Evolutionary conservation across 2,797 vertebrate species (phyloP), one percentile per base, ranked within the genome.

Genomic region (Sebastes itinus): DNA sequence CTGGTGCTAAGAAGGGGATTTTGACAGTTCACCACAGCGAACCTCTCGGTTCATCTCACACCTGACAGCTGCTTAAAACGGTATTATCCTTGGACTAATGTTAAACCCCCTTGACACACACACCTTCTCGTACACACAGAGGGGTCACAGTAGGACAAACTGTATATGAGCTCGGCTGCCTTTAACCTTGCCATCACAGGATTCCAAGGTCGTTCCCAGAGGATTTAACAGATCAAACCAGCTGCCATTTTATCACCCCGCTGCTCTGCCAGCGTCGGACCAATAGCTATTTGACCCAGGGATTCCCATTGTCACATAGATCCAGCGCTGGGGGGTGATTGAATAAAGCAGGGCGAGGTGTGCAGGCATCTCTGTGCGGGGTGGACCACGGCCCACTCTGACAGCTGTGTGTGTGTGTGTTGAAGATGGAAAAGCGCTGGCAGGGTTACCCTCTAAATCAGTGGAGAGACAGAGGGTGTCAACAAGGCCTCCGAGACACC

Each of bases 31-130:
- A 63, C 83, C 71, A 77, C 72, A 81, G 73, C 46, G 32, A 88
- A 87, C 77, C 69, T 88, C 77, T 87, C 84, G 76, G 81, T 76
- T 94, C 89, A 87, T 82, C 86, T 92, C 87, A 79, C 91, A 90
- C 90, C 90, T 87, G 88, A 92, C 93, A 95, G 92, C 92, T 94
- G 94, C 82, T 91, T 88, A 90, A 66, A 84, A 78, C 16, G 1
- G 68, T 22, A 61, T 91, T 92, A 91, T 92, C 87, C 91, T 72
- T 76, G 60, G 87, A 78, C 83, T 65, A 67, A 82, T 88, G 92
- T 83, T 92, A 93, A 92, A 79, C 80, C 88, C 85, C 74, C 46
- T 62, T 14, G 81, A 85, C 82, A 83, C 77, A 82, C 80, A 82
- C 75, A 84, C 85, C 78, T 81, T 84, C 85, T 80, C 7, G 14